Base-by-base conservation (phyloP, 2,888 invertebrate genomes). In the Dioctria rufipes region DNA sequence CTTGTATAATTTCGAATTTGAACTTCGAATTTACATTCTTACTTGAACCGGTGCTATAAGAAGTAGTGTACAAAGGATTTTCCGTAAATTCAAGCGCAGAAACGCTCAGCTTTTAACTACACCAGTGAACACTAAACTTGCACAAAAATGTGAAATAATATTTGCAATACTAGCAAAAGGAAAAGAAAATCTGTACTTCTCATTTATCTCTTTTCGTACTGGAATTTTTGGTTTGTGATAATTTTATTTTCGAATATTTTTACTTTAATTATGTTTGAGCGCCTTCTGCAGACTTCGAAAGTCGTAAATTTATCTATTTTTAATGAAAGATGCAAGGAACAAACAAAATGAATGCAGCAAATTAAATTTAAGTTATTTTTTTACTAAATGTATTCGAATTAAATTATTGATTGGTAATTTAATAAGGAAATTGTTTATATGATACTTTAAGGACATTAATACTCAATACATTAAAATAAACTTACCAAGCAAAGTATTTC, bases 161-260 rank as follows among this genome's bases (percentile, higher is more conserved):
- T 43, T n/a, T 13, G 13, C 60, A 54, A 73, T 58, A 11, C n/a
- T 13, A 5, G 58, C 5, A 58, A 42, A 25, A 37, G 37, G 51
- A 13, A 39, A 25, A 61, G 25, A 43, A 46, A 43, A 66, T 42
- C 9, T 11, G 13, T 42, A 42, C 11, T 66, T 46, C 11, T 75
- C 3, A 42, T 6, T 60, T 43, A 60, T 58, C 4, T 11, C 61
- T 69, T 67, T 40, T 79, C 67, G 9, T 58, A 58, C 42, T 54
- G 49, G 11, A 51, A 54, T 80, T 80, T 80, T 79, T 69, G 58
- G 61, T 71, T 80, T 80, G 69, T 77, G 77, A 77, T 77, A 77
- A 77, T 77, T 37, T 77, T 63, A 77, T 77, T 25, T 25, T 77
- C 71, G 71, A 71, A 71, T 71, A 71, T 51, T 42, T 60, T 67